Base-by-base conservation (phyloP, 2,888 invertebrate genomes). In the Trichogramma evanescens region DNA sequence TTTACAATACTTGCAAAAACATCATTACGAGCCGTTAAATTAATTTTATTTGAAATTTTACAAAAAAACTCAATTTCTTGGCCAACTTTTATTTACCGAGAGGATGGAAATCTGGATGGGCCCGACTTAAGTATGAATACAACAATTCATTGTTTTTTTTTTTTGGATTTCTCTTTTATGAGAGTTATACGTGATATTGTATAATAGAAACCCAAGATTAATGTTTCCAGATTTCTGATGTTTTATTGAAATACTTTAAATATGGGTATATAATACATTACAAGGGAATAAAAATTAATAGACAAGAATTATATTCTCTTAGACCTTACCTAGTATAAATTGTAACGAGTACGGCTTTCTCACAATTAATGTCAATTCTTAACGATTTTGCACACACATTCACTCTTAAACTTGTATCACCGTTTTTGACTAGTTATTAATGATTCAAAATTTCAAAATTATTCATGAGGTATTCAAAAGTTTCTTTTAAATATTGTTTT, bases 141-240 rank as follows among this genome's bases (percentile, higher is more conserved):
- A 43, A 56, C 58, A 58, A 48, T 46, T 39, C 46, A 50, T 50
- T 48, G 49, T 13, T 26, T 26, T 26, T 46, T 39, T 42, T 54
- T 44, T 54, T 62, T 45, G 10, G 44, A 52, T 57, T 51, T 53
- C 59, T 61, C 40, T 57, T 56, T 62, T 55, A 43, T 49, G 63
- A 66, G 65, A 68, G 63, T 67, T 63, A 66, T 61, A 69, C 68
- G 61, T 68, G 67, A 26, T 26, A 26, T 26, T 69, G 67, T 61
- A 52, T 59, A 64, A 64, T 72, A 72, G 70, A 75, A 74, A 75
- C 70, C 74, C 72, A 74, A 71, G 67, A 74, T 72, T 65, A 70
- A 65, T 72, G 67, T 74, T 71, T 75, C 70, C 70, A 76, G 69
- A 74, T 72, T 73, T 74, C 72, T 71, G 70, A 76, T 74, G 68